These are phyloP conservation scores for Macrobrachium nipponense DNA, from an alignment of 1,140 invertebrate species.

Conservation along the genomic window DNA sequence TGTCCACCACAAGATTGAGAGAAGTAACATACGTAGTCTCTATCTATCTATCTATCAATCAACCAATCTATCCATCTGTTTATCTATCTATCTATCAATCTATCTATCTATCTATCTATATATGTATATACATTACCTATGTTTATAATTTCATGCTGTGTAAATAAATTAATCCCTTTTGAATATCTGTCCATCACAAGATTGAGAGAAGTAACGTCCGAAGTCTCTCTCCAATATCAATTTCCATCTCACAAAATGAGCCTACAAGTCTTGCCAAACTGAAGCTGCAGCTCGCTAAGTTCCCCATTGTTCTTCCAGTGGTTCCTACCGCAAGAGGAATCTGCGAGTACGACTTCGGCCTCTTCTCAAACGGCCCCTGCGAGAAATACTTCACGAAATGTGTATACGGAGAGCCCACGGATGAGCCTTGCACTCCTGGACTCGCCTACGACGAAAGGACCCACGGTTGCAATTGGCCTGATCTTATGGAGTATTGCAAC, in stretches of 20 bases:
- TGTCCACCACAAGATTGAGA: too few relatives aligned
- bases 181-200: too few relatives aligned
- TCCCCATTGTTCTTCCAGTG: conserved; percentile 72
- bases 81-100: conserved; percentile 35
- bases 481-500: conserved; percentile 87
- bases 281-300: too few relatives aligned
- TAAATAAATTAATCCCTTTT: neutral
- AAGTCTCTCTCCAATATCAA: too few relatives aligned
- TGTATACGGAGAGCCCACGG: conserved; percentile 81
- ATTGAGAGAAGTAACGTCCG: too few relatives aligned
- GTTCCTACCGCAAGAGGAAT: conserved; percentile 81
- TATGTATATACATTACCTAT: conserved; percentile 37
- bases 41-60: conserved; percentile 33
- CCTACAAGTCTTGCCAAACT: too few relatives aligned
- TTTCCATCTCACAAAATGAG: too few relatives aligned
- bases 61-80: neutral
- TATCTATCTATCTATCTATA: conserved; percentile 45
- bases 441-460: conserved; percentile 88
- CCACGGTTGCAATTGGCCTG: conserved; percentile 93
- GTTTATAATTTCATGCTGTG: conserved; percentile 13
- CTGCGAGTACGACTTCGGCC: conserved; percentile 88
- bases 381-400: conserved; percentile 90
- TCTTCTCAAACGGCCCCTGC: conserved; percentile 85
- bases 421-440: conserved; percentile 85
- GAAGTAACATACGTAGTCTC: neutral